A percentile compares a stretch with the other conserved stretches of the same genome.
These are phyloP conservation scores for Acleris literana DNA, from an alignment of 2,888 invertebrate species.

Conservation along the genomic window DNA sequence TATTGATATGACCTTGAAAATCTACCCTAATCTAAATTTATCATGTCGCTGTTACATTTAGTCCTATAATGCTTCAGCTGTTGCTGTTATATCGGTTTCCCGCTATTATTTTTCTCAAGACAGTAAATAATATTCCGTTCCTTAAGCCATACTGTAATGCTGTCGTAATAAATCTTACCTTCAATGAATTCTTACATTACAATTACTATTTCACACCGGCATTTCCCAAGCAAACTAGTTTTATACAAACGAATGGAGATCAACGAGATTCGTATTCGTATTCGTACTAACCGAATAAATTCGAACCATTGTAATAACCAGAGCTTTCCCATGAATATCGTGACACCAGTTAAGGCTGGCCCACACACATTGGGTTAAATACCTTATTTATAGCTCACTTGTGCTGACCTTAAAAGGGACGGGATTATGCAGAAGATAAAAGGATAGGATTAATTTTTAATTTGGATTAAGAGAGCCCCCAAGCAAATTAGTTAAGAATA, in stretches of 20 bases:
- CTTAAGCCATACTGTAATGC: too few species aligned
- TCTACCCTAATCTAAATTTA: too few species aligned
- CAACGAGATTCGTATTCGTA: conserved; percentile 4
- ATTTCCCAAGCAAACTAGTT: conserved; percentile 15
- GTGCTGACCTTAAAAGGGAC: conserved; percentile 66
- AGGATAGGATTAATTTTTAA: neutral
- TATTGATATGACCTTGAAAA: too few species aligned
- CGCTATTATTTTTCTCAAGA: too few species aligned
- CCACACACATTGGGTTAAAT: conserved; percentile 79
- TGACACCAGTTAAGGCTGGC: conserved; percentile 65
- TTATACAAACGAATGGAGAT: conserved; percentile 12
- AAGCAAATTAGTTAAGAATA: too few species aligned
- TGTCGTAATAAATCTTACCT: neutral
- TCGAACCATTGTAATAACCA: conserved; percentile 61
- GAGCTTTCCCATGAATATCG: conserved; percentile 64
- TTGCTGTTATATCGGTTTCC: too few species aligned
- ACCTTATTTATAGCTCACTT: conserved; percentile 76
- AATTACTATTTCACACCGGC: conserved; percentile 9
- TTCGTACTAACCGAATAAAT: conserved; percentile 47
- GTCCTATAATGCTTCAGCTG: too few species aligned
- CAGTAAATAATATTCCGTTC: too few species aligned
- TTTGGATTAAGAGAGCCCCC: conserved; percentile 6
- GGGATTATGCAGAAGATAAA: conserved; percentile 38
- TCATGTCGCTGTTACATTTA: too few species aligned
- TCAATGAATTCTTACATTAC: neutral